Evolutionary conservation across 2,113 vertebrate genomes (phyloP).

Genomic region (Calcarius ornatus): DNA sequence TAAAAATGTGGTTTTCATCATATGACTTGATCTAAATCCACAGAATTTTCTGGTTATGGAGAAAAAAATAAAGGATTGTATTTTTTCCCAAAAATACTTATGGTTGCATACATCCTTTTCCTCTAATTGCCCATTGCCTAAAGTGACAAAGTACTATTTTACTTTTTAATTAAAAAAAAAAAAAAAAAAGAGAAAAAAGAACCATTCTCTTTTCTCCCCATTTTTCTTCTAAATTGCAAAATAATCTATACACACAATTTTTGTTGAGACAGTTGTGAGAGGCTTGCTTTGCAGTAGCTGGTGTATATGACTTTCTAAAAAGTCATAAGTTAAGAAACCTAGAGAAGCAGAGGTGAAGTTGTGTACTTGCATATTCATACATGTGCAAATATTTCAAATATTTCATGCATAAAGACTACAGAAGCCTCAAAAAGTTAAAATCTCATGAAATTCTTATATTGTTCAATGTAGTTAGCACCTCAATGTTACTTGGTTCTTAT

Average conservation of each 20-base stretch:
- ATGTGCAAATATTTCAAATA: background rate
- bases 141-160: background rate
- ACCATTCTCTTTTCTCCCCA: background rate
- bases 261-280: background rate
- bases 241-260: background rate
- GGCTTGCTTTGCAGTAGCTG: background rate
- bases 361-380: background rate
- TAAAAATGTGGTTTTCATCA: background rate
- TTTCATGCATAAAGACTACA: background rate
- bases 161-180: background rate
- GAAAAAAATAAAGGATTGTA: background rate
- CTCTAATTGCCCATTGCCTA: background rate
- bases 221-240: background rate
- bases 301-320: background rate
- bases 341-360: background rate
- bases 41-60: background rate
- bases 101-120: background rate
- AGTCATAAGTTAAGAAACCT: background rate
- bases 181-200: background rate
- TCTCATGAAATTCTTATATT: background rate
- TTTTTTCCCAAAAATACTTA: background rate
- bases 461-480: background rate
- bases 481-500: background rate
- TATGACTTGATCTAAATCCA: background rate
- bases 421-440: background rate